phyloP scores from a whole-genome alignment of 2,888 invertebrate genomes.

The Nineta flava region DNA sequence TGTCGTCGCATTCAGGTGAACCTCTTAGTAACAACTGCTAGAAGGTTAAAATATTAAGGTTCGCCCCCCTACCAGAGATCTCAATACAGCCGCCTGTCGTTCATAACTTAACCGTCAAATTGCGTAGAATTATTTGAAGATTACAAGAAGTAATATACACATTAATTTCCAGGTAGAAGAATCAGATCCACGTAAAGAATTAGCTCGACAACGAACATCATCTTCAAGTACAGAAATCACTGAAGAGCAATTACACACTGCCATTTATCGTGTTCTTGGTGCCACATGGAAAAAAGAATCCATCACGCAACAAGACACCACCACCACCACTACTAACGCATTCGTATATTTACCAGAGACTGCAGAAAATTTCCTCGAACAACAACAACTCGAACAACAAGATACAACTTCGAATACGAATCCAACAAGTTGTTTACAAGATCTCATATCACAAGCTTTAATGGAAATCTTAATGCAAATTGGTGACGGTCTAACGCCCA shows the following conservation, averaged over 20 bases:
- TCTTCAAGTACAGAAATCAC: slow-evolving; percentile 38
- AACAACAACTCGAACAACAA: too few relatives aligned
- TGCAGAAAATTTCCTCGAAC: slow-evolving; percentile 19
- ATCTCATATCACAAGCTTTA: slow-evolving; percentile 13
- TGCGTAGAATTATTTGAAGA: too few relatives aligned
- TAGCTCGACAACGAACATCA: slow-evolving; percentile 22
- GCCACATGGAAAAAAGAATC: slow-evolving; percentile 42
- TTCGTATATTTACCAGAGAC: slow-evolving; percentile 32
- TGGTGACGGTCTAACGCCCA: slow-evolving; percentile 23
- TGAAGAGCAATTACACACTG: slow-evolving; percentile 44
- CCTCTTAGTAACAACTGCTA: too few relatives aligned
- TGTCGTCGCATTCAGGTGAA: too few relatives aligned
- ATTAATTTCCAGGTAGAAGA: slow-evolving; percentile 30
- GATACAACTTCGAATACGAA: neutral
- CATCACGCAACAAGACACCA: slow-evolving; percentile 23
- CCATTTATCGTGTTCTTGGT: slow-evolving; percentile 52
- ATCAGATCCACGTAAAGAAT: slow-evolving; percentile 32
- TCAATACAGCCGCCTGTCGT: too few relatives aligned
- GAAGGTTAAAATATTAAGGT: too few relatives aligned
- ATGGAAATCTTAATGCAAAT: slow-evolving; percentile 27
- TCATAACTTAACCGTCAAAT: too few relatives aligned
- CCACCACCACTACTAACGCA: too few relatives aligned
- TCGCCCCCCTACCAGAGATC: too few relatives aligned
- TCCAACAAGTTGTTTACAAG: slow-evolving; percentile 9
- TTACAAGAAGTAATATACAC: too few relatives aligned